Evolutionary conservation across 2,797 vertebrate genomes (phyloP).

Genomic region (Enteromius paludinosus): DNA sequence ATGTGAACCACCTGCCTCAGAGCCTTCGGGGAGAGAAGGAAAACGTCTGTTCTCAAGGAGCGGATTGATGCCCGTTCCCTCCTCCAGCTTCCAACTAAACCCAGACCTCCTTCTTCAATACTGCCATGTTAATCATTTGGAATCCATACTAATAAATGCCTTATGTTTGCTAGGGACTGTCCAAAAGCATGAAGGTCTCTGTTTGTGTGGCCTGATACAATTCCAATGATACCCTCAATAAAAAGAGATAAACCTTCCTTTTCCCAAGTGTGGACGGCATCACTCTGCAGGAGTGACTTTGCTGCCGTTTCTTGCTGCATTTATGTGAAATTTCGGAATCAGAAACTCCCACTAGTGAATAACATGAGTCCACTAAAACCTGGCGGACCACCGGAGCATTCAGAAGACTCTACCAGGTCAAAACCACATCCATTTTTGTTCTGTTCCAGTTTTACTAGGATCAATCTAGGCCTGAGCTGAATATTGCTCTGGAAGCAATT

Average conservation of each 20-base stretch:
- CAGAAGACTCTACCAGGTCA: constrained; percentile 18
- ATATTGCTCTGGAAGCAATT: constrained; percentile 58
- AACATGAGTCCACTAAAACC: not conserved
- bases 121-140: constrained; percentile 80
- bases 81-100: constrained; percentile 69
- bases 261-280: constrained; percentile 7
- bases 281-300: constrained; percentile 12
- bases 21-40: constrained; percentile 68
- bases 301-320: constrained; percentile 28
- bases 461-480: constrained; percentile 38
- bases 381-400: constrained; percentile 21
- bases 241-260: constrained; percentile 63
- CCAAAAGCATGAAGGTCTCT: constrained; percentile 61
- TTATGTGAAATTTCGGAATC: constrained; percentile 8
- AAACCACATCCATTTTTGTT: constrained; percentile 40
- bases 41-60: constrained; percentile 68
- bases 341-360: constrained; percentile 19
- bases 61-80: constrained; percentile 68
- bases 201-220: constrained; percentile 68
- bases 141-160: constrained; percentile 80
- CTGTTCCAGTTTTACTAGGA: constrained; percentile 29
- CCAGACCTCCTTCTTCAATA: constrained; percentile 61
- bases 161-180: constrained; percentile 73
- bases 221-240: constrained; percentile 70
- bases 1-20: constrained; percentile 81